Evolutionary conservation across 1,140 invertebrate species (phyloP).

Genomic region (Euwallacea similis): DNA sequence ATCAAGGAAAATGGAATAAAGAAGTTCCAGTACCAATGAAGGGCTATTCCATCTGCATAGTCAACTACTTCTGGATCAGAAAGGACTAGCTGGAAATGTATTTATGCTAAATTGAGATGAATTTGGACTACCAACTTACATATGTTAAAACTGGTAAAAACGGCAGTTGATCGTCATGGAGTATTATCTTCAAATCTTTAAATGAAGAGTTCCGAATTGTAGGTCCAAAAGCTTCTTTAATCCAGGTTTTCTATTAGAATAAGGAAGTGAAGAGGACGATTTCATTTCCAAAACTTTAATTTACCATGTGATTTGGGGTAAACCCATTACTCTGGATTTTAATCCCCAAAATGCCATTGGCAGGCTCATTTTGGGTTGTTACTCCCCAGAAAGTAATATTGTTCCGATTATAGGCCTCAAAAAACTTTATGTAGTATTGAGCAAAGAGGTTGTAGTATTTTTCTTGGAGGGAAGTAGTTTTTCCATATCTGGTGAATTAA

Average conservation of each 20-base stretch:
- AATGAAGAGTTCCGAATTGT: slow-evolving; percentile 61
- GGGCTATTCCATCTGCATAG: slow-evolving; percentile 78
- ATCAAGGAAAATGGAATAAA: slow-evolving; percentile 55
- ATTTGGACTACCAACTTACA: background rate
- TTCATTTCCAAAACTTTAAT: slow-evolving; percentile 11
- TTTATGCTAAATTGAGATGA: too few relatives aligned
- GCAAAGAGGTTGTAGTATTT: slow-evolving; percentile 45
- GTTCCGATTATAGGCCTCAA: slow-evolving; percentile 50
- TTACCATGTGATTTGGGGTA: slow-evolving; percentile 48
- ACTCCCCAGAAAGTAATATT: slow-evolving; percentile 52
- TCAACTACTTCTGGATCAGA: slow-evolving; percentile 48
- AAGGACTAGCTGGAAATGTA: slow-evolving; percentile 42
- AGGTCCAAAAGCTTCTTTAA: slow-evolving; percentile 70
- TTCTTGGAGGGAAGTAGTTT: slow-evolving; percentile 44
- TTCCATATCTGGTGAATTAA: background rate
- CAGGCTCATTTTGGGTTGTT: slow-evolving; percentile 54
- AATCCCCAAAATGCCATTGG: slow-evolving; percentile 57
- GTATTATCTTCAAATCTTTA: slow-evolving; percentile 64
- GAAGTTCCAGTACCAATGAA: slow-evolving; percentile 79
- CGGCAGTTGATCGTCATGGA: slow-evolving; percentile 72
- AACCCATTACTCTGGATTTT: slow-evolving; percentile 21
- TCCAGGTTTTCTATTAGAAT: slow-evolving; percentile 61
- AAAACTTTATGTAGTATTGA: slow-evolving; percentile 51
- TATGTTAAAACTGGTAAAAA: background rate
- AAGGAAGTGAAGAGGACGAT: background rate